Base-by-base conservation (phyloP, 2,797 vertebrate genomes). In the Premnoplex brunnescens region DNA sequence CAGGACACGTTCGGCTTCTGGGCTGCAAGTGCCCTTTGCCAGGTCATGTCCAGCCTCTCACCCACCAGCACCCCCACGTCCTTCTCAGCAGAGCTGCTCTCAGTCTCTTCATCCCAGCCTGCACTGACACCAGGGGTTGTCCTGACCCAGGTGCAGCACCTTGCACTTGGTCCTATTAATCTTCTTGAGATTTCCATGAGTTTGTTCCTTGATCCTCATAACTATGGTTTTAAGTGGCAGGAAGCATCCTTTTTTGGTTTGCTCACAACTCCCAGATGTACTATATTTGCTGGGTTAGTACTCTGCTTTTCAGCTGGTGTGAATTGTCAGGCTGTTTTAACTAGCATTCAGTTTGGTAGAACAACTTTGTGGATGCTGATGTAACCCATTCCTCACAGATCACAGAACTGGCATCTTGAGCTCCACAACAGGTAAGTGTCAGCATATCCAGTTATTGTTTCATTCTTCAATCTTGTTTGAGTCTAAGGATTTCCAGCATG, bases 81-180 rank as follows among this genome's bases (percentile, higher is more conserved):
- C 34, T 37, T 37, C 14, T 51, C 20, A 49, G 34, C 20, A 30
- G 27, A 12, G 28, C 56, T 60, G 34, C 44, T 39, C 28, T 48
- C 2, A 6, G 24, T 39, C 34, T 60, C 44, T 3, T 60, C 36
- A 39, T n/a, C 13, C 28, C 4, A 49, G 36, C 17, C 56, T 75
- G 56, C 16, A 32, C 5, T 49, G 34, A 9, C 4, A 9, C 4
- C 1, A 4, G 13, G 13, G 2, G 2, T 39, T 60, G 22, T 16
- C 17, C 9, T 3, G 5, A 49, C 28, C 12, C 12, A 32, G 34
- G 16, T 32, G 12, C 7, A 30, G 3, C 13, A 60, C 30, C 34
- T 64, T 8, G 23, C 21, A 39, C 21, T 41, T 32, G 12, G 28
- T 76, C 30, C 21, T 62, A 24, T 41, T 16, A n/a, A 20, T 39